Evolutionary conservation across 2,888 invertebrate species (phyloP).

Genomic region (Cerastis leucographa): DNA sequence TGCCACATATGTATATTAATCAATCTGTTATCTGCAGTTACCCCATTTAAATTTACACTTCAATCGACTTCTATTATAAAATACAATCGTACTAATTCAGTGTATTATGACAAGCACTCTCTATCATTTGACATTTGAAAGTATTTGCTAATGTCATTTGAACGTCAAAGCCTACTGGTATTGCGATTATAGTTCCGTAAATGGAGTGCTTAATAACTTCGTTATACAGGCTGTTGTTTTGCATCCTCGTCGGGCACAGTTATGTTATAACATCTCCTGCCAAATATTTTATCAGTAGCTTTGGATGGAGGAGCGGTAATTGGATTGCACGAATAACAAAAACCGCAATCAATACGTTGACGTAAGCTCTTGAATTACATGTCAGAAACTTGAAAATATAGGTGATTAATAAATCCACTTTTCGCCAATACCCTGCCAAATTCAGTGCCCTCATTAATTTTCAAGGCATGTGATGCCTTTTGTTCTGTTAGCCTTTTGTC

Average conservation of each 20-base stretch:
- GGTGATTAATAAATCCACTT: background rate
- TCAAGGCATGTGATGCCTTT: conserved; percentile 14
- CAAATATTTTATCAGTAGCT: background rate
- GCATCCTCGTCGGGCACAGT: too few relatives aligned
- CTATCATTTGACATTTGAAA: conserved; percentile 58
- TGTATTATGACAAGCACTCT: conserved; percentile 27
- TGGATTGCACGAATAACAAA: conserved; percentile 6
- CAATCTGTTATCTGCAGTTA: conserved; percentile 16
- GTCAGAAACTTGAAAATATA: conserved; percentile 4
- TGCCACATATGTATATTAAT: conserved; percentile 9
- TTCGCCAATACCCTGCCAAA: background rate
- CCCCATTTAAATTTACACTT: conserved; percentile 39
- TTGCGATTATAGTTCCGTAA: conserved; percentile 27
- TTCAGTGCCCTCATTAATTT: conserved; percentile 15
- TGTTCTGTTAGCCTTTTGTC: conserved; percentile 10
- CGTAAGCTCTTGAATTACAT: conserved; percentile 21
- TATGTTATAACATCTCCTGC: background rate
- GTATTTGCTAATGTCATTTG: conserved; percentile 57
- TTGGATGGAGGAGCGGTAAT: background rate
- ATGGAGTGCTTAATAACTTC: conserved; percentile 45
- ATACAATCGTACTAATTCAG: conserved; percentile 43
- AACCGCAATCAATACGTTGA: conserved; percentile 9
- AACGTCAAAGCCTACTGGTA: conserved; percentile 8
- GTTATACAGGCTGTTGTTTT: too few relatives aligned
- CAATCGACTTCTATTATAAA: conserved; percentile 38